Conservation (phyloP, 2,888 invertebrate species). For the Adineta ricciae region DNA sequence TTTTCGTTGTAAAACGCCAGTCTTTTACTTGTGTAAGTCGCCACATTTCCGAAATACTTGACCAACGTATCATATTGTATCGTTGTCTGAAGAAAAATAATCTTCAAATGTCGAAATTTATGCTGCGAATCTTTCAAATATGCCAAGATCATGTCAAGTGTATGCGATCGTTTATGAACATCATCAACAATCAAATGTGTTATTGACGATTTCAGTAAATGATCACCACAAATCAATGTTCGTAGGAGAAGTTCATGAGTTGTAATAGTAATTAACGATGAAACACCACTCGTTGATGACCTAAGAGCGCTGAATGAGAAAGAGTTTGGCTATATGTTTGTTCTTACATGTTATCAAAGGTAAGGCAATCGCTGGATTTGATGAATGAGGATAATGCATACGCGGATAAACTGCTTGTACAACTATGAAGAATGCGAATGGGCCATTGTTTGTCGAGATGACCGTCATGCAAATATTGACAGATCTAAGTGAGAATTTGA, state of each 20-base stretch:
- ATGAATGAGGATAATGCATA: neutral
- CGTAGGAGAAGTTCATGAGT: neutral
- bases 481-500: neutral
- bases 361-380: neutral
- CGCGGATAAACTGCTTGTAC: neutral
- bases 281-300: neutral
- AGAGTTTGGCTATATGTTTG: neutral
- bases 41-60: slow-evolving; percentile 6
- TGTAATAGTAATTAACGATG: neutral
- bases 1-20: neutral
- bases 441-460: slow-evolving; percentile 3
- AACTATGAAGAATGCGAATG: slow-evolving; percentile 12
- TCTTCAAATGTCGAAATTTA: slow-evolving; percentile 22
- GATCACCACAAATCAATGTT: slow-evolving; percentile 9
- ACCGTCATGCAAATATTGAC: slow-evolving; percentile 2
- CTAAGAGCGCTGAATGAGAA: neutral
- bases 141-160: slow-evolving; percentile 7
- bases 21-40: neutral
- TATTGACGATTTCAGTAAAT: slow-evolving; percentile 3
- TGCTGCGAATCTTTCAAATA: neutral
- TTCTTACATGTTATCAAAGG: slow-evolving; percentile 5
- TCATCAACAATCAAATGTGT: slow-evolving; percentile 16
- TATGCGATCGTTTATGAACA: neutral
- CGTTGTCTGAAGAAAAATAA: neutral
- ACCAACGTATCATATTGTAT: neutral